Percentiles rank a stretch among this genome's conserved stretches.
Conservation (phyloP, 2,888 invertebrate genomes). For the Cremastinae sp. region DNA sequence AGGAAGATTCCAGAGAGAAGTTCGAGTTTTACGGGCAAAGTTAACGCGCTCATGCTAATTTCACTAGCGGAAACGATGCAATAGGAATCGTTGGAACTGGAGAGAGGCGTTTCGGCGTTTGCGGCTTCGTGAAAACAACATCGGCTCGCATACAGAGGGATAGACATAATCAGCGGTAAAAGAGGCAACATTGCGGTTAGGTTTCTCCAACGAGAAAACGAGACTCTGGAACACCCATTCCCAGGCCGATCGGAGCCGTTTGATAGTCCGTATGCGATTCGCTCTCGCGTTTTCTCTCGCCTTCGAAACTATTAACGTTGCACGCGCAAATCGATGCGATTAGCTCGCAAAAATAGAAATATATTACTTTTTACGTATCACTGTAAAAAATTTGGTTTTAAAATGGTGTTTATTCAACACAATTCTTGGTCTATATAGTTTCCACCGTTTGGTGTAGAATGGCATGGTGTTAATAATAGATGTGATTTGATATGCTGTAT, state of each 20-base stretch:
- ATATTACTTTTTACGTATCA: not conserved
- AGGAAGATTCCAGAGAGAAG: conserved; percentile 31
- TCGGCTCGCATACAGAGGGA: conserved; percentile 15
- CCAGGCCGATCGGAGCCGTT: conserved; percentile 25
- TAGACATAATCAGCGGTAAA: conserved; percentile 13
- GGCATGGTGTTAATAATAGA: too few species aligned
- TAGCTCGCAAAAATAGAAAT: conserved; percentile 33
- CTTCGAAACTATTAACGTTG: conserved; percentile 5
- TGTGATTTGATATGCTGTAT: conserved; percentile 9
- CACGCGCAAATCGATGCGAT: conserved; percentile 17
- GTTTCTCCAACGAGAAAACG: conserved; percentile 38
- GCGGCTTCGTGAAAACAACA: conserved; percentile 54
- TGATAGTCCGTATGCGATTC: conserved; percentile 24
- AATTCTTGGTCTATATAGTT: too few species aligned
- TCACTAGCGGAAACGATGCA: conserved; percentile 57
- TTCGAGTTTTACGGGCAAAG: conserved; percentile 62
- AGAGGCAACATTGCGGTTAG: conserved; percentile 21
- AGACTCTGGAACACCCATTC: conserved; percentile 28
- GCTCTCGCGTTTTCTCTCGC: conserved; percentile 9
- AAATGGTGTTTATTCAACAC: too few species aligned
- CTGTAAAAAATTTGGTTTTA: too few species aligned
- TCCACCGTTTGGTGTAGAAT: too few species aligned
- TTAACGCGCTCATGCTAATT: conserved; percentile 64
- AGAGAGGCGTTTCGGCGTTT: conserved; percentile 55
- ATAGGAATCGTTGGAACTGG: conserved; percentile 24